Percentiles rank a stretch among this genome's conserved stretches.
phyloP scores from a whole-genome alignment of 2,888 invertebrate genomes.

The Parnassius orleans region DNA sequence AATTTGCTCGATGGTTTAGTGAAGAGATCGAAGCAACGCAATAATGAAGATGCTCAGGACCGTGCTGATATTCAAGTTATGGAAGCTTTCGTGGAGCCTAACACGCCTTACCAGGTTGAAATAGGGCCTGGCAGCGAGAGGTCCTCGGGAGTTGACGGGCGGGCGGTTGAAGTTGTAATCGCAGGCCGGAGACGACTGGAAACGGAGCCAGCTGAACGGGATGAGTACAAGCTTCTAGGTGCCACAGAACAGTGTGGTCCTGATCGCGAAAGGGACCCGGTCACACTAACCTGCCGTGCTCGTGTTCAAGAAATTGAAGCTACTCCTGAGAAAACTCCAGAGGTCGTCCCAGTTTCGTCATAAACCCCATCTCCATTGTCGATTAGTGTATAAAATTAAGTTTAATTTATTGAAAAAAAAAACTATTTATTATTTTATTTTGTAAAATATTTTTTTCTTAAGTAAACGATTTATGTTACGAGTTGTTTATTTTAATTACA shows the following conservation, averaged over 20 bases:
- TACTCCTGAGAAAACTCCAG: slow-evolving; percentile 39
- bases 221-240: slow-evolving; percentile 82
- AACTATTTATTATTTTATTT: slow-evolving; percentile 27
- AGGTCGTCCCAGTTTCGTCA: slow-evolving; percentile 49
- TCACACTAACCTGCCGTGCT: slow-evolving; percentile 80
- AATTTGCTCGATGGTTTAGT: slow-evolving; percentile 41
- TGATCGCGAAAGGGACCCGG: slow-evolving; percentile 84
- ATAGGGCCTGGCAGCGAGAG: slow-evolving; percentile 62
- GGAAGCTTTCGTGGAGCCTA: slow-evolving; percentile 83
- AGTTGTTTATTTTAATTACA: slow-evolving; percentile 1
- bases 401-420: slow-evolving; percentile 46
- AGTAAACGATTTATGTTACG: slow-evolving; percentile 29
- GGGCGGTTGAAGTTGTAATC: slow-evolving; percentile 64
- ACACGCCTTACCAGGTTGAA: slow-evolving; percentile 85
- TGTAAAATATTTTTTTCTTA: slow-evolving; percentile 29
- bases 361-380: slow-evolving; percentile 49
- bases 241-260: slow-evolving; percentile 89
- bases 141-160: slow-evolving; percentile 47
- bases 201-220: slow-evolving; percentile 42
- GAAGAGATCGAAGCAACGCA: slow-evolving; percentile 39
- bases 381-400: slow-evolving; percentile 36
- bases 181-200: slow-evolving; percentile 55
- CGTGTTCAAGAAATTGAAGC: slow-evolving; percentile 28
- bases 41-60: slow-evolving; percentile 46
- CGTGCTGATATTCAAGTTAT: slow-evolving; percentile 68